Evolutionary conservation across 2,888 invertebrate species (phyloP).

Genomic region (Harpagoxenus sublaevis): DNA sequence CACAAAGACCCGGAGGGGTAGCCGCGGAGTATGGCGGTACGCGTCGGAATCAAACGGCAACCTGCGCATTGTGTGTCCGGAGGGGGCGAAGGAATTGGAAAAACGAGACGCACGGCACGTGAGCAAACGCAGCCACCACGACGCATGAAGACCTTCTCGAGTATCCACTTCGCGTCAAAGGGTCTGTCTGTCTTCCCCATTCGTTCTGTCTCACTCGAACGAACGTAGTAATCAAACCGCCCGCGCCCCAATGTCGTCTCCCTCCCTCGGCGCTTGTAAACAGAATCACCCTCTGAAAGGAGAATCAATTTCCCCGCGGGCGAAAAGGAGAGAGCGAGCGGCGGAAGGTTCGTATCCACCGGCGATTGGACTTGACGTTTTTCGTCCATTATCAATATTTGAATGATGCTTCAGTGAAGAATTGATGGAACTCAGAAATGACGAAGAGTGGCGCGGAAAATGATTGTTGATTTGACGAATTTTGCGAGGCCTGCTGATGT

Average conservation of each 20-base stretch:
- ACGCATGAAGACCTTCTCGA: constrained; percentile 70
- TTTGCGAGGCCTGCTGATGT: neutral
- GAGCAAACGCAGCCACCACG: constrained; percentile 60
- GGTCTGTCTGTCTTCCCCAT: constrained; percentile 45
- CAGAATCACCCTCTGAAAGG: constrained; percentile 76
- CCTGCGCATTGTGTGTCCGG: constrained; percentile 43
- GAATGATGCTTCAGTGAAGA: constrained; percentile 28
- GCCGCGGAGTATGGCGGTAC: constrained; percentile 61
- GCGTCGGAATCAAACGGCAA: constrained; percentile 72
- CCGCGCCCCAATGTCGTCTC: constrained; percentile 47
- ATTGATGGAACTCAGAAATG: constrained; percentile 12
- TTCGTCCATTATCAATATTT: constrained; percentile 50
- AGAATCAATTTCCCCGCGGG: constrained; percentile 71
- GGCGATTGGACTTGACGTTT: constrained; percentile 59
- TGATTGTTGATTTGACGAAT: constrained; percentile 35
- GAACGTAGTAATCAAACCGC: constrained; percentile 74
- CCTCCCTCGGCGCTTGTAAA: constrained; percentile 63
- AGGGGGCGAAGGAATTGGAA: constrained; percentile 65
- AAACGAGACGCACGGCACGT: constrained; percentile 68
- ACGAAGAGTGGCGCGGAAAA: neutral
- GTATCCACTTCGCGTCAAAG: constrained; percentile 78
- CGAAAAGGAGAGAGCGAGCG: constrained; percentile 34
- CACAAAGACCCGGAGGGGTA: constrained; percentile 55
- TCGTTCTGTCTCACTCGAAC: constrained; percentile 51
- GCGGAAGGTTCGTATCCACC: neutral